Evolutionary conservation across 2,113 vertebrate species (phyloP).

Genomic region (Cranoglanis bouderius): DNA sequence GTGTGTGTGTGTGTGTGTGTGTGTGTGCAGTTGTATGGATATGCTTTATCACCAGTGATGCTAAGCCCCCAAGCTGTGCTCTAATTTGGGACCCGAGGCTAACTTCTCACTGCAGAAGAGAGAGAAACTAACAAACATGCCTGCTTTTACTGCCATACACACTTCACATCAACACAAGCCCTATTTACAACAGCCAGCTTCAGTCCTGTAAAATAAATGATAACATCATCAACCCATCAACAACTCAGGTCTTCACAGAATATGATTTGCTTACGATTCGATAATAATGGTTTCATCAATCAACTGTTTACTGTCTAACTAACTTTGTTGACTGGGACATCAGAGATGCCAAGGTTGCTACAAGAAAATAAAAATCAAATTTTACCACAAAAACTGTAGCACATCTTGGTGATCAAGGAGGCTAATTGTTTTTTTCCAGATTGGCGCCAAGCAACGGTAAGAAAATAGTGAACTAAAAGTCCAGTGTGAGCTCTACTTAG

Average conservation of each 20-base stretch:
- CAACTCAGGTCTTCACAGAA: neutral
- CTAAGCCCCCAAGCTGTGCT: slow-evolving; percentile 42
- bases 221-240: neutral
- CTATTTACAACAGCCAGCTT: neutral
- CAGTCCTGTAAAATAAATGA: neutral
- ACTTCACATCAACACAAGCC: slow-evolving; percentile 1
- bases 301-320: neutral
- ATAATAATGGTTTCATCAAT: neutral
- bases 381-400: neutral
- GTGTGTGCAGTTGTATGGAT: slow-evolving; percentile 15
- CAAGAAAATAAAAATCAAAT: neutral
- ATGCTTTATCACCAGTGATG: slow-evolving; percentile 34
- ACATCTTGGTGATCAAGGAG: neutral
- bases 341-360: neutral
- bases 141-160: slow-evolving; percentile 18
- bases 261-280: neutral
- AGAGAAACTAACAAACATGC: slow-evolving; percentile 13
- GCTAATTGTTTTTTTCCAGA: neutral
- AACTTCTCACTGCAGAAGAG: neutral
- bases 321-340: neutral
- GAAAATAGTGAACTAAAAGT: neutral
- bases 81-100: slow-evolving; percentile 44
- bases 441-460: neutral
- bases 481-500: neutral
- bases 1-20: neutral